A percentile compares a stretch with the other conserved stretches of the same genome.
Evolutionary conservation across 2,797 vertebrate species (phyloP).

Genomic region (Holocentrus rufus): DNA sequence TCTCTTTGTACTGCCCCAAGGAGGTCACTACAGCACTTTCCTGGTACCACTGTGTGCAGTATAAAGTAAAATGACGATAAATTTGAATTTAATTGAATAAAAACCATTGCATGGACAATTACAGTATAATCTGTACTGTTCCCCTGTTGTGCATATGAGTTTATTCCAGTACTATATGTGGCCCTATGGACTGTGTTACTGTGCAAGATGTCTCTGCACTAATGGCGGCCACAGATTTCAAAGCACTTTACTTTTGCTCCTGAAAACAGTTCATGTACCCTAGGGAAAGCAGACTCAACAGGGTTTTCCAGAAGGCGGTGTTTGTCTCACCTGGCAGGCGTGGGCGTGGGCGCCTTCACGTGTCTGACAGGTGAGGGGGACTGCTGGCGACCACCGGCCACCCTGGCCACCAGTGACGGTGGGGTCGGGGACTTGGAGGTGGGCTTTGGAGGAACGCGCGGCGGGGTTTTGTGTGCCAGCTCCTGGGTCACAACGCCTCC

Average conservation of each 20-base stretch:
- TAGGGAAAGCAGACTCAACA: too few species aligned
- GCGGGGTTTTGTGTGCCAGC: conserved; percentile 93
- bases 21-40: too few species aligned
- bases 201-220: background rate
- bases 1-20: too few species aligned
- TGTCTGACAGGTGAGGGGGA: conserved; percentile 94
- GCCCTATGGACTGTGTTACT: background rate
- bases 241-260: too few species aligned
- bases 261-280: too few species aligned
- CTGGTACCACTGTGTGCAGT: too few species aligned
- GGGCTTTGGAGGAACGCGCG: conserved; percentile 92
- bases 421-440: conserved; percentile 86
- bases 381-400: conserved; percentile 88
- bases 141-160: background rate
- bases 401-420: conserved; percentile 81
- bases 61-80: too few species aligned
- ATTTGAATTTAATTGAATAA: too few species aligned
- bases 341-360: conserved; percentile 89
- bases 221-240: too few species aligned
- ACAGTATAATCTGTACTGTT: too few species aligned
- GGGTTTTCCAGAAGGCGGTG: background rate
- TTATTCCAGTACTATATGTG: background rate
- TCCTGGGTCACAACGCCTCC: conserved; percentile 79
- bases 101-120: too few species aligned
- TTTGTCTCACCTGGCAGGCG: conserved; percentile 86